Evolutionary conservation across 2,888 invertebrate species (phyloP).

Genomic region (Amphimallon solstitiale): DNA sequence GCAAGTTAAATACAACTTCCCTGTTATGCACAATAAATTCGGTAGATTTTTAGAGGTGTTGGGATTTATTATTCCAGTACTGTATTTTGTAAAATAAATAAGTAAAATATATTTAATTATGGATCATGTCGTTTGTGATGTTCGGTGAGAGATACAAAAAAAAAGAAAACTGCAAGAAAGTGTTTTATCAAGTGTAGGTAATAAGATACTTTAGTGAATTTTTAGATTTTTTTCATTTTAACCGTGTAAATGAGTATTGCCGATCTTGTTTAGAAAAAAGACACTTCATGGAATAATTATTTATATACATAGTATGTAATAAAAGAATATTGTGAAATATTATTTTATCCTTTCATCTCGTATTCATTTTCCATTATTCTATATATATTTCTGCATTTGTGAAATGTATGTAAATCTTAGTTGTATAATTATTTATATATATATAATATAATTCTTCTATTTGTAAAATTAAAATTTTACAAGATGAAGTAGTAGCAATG

Average conservation of each 20-base stretch:
- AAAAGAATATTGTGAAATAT: constrained; percentile 16
- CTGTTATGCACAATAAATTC: too few species aligned
- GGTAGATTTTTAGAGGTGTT: too few species aligned
- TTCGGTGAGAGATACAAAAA: constrained; percentile 22
- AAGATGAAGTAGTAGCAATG: background rate
- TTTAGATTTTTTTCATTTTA: constrained; percentile 30
- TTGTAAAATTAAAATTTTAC: background rate
- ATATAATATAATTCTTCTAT: background rate
- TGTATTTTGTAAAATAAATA: background rate
- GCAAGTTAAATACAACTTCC: too few species aligned
- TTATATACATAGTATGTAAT: constrained; percentile 13
- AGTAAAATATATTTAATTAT: background rate
- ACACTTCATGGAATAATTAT: background rate
- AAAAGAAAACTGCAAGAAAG: constrained; percentile 3
- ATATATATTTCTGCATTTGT: background rate
- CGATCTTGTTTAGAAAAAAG: background rate
- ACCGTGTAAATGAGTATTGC: background rate
- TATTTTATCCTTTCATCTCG: background rate
- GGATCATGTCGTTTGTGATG: constrained; percentile 21
- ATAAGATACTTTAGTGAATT: constrained; percentile 33
- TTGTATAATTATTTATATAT: background rate
- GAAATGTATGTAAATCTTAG: background rate
- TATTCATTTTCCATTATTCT: background rate
- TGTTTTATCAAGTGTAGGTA: constrained; percentile 37
- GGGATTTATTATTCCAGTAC: constrained; percentile 2